Percentiles rank a stretch among this genome's conserved stretches.
Evolutionary conservation across 2,888 invertebrate genomes (phyloP).

Genomic region (Stramonita haemastoma): DNA sequence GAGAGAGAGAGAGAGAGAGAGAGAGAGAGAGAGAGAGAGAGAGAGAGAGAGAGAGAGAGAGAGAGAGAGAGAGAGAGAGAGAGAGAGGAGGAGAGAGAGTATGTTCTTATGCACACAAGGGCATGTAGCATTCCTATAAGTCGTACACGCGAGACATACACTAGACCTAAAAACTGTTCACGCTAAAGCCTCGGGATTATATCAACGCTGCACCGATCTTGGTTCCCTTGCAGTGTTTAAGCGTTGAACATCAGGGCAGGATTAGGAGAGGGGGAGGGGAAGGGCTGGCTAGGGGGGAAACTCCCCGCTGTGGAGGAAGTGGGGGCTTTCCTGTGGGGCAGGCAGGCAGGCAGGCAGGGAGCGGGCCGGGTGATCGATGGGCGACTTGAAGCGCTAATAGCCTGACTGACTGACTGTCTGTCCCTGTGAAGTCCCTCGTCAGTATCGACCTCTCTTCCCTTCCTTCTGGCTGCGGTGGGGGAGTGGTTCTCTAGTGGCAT

Average conservation of each 20-base stretch:
- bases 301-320: neutral
- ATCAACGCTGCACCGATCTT: too few relatives aligned
- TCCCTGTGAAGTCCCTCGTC: neutral
- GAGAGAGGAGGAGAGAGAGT: neutral
- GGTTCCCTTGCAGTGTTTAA: too few relatives aligned
- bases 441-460: neutral
- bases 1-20: neutral
- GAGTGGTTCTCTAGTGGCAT: too few relatives aligned
- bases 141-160: too few relatives aligned
- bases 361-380: neutral
- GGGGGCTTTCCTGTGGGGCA: neutral
- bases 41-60: neutral
- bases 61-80: conserved; percentile 14
- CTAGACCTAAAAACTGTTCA: too few relatives aligned
- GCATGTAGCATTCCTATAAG: too few relatives aligned
- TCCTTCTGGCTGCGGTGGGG: too few relatives aligned
- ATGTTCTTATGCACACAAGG: neutral
- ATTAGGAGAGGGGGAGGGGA: too few relatives aligned
- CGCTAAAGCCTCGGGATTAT: too few relatives aligned
- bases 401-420: neutral
- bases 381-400: neutral
- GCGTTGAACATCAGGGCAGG: too few relatives aligned
- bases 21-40: neutral
- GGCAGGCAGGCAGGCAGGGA: neutral
- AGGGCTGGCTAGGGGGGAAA: neutral